Conservation (phyloP, 2,888 invertebrate genomes). For the Drosophila meridionalis region DNA sequence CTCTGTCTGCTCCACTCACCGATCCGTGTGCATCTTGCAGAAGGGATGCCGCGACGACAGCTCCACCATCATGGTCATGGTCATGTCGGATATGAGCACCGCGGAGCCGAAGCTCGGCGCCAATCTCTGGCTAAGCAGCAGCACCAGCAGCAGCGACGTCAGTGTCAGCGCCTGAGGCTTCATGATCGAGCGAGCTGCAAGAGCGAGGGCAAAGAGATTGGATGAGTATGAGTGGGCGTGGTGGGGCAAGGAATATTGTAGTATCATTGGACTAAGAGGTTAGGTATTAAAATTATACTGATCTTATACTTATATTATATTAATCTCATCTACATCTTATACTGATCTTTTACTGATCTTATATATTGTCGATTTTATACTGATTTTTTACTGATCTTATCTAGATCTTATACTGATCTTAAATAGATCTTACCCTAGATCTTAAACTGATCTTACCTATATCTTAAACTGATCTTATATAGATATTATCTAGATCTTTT, state of each 20-base stretch:
- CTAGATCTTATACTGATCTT: too few species aligned
- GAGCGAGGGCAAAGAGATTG: neutral
- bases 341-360: too few species aligned
- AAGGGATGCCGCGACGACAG: slow-evolving; percentile 87
- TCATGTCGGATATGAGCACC: slow-evolving; percentile 87
- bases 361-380: too few species aligned
- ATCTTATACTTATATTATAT: too few species aligned
- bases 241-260: neutral
- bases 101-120: slow-evolving; percentile 78
- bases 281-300: neutral
- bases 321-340: too few species aligned
- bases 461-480: too few species aligned
- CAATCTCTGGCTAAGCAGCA: slow-evolving; percentile 55
- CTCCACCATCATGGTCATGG: slow-evolving; percentile 89
- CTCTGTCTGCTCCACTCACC: slow-evolving; percentile 78
- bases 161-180: slow-evolving; percentile 38
- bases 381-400: too few species aligned
- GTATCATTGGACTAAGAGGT: neutral
- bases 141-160: slow-evolving; percentile 44
- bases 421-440: too few species aligned
- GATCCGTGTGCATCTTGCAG: slow-evolving; percentile 87
- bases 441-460: too few species aligned
- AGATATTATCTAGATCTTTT: too few species aligned
- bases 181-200: slow-evolving; percentile 30
- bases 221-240: neutral